Evolutionary conservation across 1,140 invertebrate species (phyloP), one percentile per base, ranked within the genome.

Genomic region (Ceratoteleas bidentatus): DNA sequence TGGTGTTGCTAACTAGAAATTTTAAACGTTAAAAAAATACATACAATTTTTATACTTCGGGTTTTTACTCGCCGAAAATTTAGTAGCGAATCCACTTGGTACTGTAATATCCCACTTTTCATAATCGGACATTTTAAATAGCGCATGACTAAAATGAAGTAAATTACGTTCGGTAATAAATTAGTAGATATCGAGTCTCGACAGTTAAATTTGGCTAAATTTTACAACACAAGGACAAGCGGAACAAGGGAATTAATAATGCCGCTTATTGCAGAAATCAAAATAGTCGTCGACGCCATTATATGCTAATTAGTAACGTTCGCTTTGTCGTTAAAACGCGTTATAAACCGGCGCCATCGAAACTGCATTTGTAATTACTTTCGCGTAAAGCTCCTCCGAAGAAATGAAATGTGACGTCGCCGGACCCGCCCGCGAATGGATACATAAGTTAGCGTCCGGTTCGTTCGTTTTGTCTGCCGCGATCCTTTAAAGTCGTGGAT

Each of bases 401-500:
- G 45, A 70, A 68, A 70, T 69, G 60, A 64, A 70, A 65, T 65
- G 60, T 78, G 50, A 34, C 60, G 34, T 57, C 62, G 64, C 58
- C 14, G 52, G 45, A 16, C 58, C 34, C 70, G 14, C 45, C 36
- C 9, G 38, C 61, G 64, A 76, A 76, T 61, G 50, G 57, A 76
- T 69, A 76, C 73, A 68, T 78, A 70, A 78, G 75, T 78, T 72
- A 69, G 24, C 47, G 75, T 78, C 75, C 66, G 52, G 66, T 64
- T 70, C 54, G 66, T 60, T 78, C 66, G 61, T 78, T 78, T 78
- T 72, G 66, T 78, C 75, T 66, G 66, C 45, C 50, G 14, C 75
- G 70, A 78, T 78, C 66, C 66, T 81, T 81, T 83, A 83, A 80
- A 81, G 74, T 76, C 62, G 52, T 68, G 81, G 81, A 83, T 85